Evolutionary conservation across 2,888 invertebrate species (phyloP), one percentile per base, ranked within the genome.

Genomic region (Drosophila niveifrons): DNA sequence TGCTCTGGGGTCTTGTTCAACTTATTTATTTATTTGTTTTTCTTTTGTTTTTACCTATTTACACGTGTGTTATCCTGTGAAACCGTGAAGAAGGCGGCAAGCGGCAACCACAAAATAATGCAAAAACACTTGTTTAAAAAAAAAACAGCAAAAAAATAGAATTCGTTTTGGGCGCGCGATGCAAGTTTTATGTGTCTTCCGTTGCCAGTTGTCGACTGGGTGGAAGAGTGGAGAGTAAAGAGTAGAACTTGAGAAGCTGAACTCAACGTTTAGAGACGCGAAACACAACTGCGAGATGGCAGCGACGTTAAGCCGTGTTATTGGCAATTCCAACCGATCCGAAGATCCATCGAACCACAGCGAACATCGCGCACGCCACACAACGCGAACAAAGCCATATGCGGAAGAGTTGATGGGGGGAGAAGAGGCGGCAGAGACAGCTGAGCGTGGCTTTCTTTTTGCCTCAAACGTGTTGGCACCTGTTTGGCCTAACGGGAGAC

Each of bases 231-330:
- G 13, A 29, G 29, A 46, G 34, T 17, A 29, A 11, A 29, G 29
- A 46, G 34, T 17, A 29, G 41, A 31, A 7, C 47, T 18, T 31
- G n/a, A 48, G 63, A 44, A 77, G 50, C 17, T 85, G 78, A 79
- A 79, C 89, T 75, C 78, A 68, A 75, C 90, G 82, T 79, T 86
- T 71, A 76, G 68, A 84, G 78, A 85, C 84, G 78, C 89, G 89
- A 89, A 91, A 77, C 75, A 82, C 82, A 84, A 91, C 91, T 91
- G 88, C 86, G 86, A 67, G 59, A 51, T 88, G 88, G 77, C 75
- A 70, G 77, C 72, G 72, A 78, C 78, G 80, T 80, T 82, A 53
- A 61, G 82, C 77, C 82, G 88, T 84, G 86, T 90, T 86, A 86
- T 90, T 87, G 89, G 85, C 84, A 71, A 78, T 78, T 71, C 58